Conservation (phyloP, 2,888 invertebrate species). For the Noctuana brunneofusca region DNA sequence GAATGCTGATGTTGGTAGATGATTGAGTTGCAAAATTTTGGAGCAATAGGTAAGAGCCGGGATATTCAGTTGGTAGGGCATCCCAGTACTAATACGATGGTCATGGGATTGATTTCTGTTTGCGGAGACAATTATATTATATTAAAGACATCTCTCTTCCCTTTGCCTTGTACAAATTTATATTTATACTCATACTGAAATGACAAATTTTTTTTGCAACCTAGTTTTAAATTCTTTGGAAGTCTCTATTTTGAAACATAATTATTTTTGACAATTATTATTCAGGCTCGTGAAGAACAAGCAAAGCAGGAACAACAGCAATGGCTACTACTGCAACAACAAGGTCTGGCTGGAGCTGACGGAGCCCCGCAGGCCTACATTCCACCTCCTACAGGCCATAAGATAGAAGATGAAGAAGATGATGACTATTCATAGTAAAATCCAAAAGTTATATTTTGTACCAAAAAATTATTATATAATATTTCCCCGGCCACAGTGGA, state of each 20-base stretch:
- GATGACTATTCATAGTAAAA: constrained; percentile 72
- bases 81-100: too few relatives aligned
- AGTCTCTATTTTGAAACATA: not conserved
- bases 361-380: constrained; percentile 67
- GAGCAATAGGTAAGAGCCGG: too few relatives aligned
- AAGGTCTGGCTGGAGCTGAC: constrained; percentile 66
- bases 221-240: not conserved
- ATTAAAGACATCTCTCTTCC: too few relatives aligned
- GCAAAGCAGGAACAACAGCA: constrained; percentile 96
- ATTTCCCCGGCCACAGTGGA: too few relatives aligned
- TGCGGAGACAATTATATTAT: too few relatives aligned
- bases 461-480: not conserved
- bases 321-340: constrained; percentile 91
- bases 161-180: too few relatives aligned
- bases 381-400: constrained; percentile 64
- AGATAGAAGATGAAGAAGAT: constrained; percentile 76
- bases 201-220: too few relatives aligned
- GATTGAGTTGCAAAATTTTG: too few relatives aligned
- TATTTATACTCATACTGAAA: too few relatives aligned
- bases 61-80: too few relatives aligned
- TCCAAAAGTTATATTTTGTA: not conserved
- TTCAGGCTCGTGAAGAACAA: constrained; percentile 92
- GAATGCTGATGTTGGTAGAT: too few relatives aligned
- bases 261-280: constrained; percentile 12
- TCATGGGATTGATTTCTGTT: too few relatives aligned